A percentile compares a stretch with the other conserved stretches of the same genome.
phyloP scores from a whole-genome alignment of 1,140 invertebrate species.

The Copidosoma floridanum region DNA sequence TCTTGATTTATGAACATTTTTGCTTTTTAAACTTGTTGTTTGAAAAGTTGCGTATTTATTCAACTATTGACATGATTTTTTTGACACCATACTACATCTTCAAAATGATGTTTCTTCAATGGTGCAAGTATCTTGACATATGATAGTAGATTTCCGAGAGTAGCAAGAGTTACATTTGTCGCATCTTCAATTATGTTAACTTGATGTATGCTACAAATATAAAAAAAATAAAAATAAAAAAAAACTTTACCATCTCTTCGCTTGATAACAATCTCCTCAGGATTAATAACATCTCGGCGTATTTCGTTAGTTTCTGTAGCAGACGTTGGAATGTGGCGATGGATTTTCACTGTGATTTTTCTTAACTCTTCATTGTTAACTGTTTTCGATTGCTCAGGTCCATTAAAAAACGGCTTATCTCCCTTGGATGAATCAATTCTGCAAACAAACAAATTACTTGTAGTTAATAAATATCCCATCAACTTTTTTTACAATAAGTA shows the following conservation, averaged over 20 bases:
- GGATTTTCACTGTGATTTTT: conserved; percentile 12
- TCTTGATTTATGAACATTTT: too few relatives aligned
- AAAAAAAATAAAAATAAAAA: too few relatives aligned
- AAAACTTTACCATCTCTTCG: conserved; percentile 21
- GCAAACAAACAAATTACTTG: conserved; percentile 1
- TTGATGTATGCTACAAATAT: too few relatives aligned
- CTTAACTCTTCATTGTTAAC: background rate
- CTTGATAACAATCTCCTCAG: conserved; percentile 15
- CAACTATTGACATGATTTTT: too few relatives aligned
- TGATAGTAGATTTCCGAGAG: too few relatives aligned
- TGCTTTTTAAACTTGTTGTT: too few relatives aligned
- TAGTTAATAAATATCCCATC: background rate
- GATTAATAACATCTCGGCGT: conserved; percentile 6
- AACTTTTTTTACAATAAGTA: background rate
- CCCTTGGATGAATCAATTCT: background rate
- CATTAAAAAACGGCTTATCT: conserved; percentile 4
- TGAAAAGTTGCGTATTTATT: too few relatives aligned
- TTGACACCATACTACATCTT: too few relatives aligned
- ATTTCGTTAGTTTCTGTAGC: conserved; percentile 8
- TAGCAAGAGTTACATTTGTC: too few relatives aligned
- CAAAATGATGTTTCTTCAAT: too few relatives aligned
- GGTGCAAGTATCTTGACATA: too few relatives aligned
- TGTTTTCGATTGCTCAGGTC: conserved; percentile 1
- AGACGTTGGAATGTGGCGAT: conserved; percentile 9
- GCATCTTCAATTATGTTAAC: too few relatives aligned